These are phyloP conservation scores for Ploceus nigricollis DNA, from an alignment of 2,113 vertebrate genomes.

Conservation along the genomic window DNA sequence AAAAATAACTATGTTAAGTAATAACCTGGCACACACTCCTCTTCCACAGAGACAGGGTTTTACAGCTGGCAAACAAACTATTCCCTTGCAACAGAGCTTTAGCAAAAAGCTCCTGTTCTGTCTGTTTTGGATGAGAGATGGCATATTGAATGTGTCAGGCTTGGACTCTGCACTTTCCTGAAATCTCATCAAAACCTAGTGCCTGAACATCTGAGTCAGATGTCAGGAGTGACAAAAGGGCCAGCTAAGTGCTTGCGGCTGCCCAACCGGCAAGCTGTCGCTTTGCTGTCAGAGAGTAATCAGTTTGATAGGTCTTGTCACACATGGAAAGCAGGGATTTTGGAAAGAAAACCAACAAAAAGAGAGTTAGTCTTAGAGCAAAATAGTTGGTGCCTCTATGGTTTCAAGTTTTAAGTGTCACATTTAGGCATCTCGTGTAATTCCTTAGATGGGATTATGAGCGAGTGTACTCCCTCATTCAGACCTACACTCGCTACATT, in stretches of 20 bases:
- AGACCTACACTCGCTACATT: neutral
- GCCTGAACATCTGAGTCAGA: neutral
- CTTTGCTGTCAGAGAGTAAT: neutral
- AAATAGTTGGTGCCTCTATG: neutral
- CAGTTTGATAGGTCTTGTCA: neutral
- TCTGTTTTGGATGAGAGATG: neutral
- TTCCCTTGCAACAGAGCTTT: neutral
- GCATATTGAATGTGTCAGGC: neutral
- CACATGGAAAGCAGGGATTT: neutral
- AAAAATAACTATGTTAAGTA: neutral
- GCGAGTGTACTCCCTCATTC: rapidly evolving
- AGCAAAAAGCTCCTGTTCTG: neutral
- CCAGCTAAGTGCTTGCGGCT: neutral
- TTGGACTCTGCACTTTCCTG: neutral
- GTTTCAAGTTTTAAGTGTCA: neutral
- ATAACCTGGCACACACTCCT: neutral
- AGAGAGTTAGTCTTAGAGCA: neutral
- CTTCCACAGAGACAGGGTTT: neutral
- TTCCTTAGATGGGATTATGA: neutral
- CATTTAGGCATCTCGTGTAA: rapidly evolving
- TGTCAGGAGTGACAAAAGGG: neutral
- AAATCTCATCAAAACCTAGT: neutral
- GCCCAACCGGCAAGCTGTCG: neutral
- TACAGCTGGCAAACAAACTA: neutral
- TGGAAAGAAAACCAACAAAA: neutral